Evolutionary conservation across 2,797 vertebrate species (phyloP).

Genomic region (Phaenicophaeus curvirostris): DNA sequence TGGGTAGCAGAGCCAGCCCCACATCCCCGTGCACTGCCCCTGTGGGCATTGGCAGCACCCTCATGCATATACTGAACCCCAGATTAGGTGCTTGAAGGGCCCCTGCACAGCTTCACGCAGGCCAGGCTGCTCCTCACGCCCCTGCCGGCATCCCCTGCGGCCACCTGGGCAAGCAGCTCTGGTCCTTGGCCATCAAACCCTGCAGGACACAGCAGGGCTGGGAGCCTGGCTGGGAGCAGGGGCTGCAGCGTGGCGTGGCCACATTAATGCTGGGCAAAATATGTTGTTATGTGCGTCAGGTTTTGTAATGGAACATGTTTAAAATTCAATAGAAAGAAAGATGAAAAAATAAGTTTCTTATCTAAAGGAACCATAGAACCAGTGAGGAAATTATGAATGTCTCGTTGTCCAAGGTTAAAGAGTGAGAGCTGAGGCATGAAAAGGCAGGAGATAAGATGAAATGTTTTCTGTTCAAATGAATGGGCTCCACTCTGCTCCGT

Average conservation of each 20-base stretch:
- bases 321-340: conserved; percentile 64
- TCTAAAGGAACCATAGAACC: conserved; percentile 60
- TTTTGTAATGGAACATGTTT: conserved; percentile 49
- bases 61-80: fast-evolving
- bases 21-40: fast-evolving
- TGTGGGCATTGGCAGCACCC: background rate
- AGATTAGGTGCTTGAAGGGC: fast-evolving
- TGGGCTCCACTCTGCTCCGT: conserved; percentile 66
- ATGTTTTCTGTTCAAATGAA: conserved; percentile 75
- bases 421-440: conserved; percentile 66
- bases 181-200: fast-evolving
- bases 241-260: background rate
- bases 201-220: background rate
- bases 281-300: conserved; percentile 41
- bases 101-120: too few species aligned
- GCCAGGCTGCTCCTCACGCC: background rate
- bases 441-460: conserved; percentile 73
- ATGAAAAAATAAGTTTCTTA: conserved; percentile 73
- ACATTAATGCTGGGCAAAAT: background rate
- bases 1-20: fast-evolving
- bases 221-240: background rate
- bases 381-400: conserved; percentile 68
- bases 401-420: conserved; percentile 75
- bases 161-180: background rate
- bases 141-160: background rate